Evolutionary conservation across 2,797 vertebrate species (phyloP).

Genomic region (Columba guinea): DNA sequence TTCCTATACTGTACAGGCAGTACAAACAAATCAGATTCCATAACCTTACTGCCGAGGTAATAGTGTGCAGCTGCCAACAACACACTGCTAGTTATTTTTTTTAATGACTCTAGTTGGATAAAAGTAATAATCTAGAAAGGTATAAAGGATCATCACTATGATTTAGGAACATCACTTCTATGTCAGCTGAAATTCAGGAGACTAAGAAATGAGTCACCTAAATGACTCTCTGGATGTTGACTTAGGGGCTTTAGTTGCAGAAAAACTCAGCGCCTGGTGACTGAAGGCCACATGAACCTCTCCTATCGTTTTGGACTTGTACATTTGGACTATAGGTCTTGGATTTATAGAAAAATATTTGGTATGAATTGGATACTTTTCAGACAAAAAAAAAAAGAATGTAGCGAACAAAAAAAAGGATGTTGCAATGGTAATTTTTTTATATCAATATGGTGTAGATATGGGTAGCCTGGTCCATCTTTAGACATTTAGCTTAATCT

Average conservation of each 20-base stretch:
- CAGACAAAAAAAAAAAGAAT: background rate
- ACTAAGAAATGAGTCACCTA: background rate
- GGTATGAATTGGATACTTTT: background rate
- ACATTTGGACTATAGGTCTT: background rate
- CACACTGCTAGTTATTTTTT: background rate
- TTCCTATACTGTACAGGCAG: background rate
- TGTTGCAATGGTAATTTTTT: background rate
- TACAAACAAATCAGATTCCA: constrained; percentile 37
- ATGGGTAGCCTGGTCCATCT: background rate
- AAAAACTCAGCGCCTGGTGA: background rate
- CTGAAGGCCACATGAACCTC: background rate
- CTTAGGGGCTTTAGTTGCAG: background rate
- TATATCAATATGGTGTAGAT: background rate
- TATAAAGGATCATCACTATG: background rate
- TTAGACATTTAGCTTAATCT: background rate
- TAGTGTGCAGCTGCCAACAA: constrained; percentile 10
- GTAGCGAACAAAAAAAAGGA: background rate
- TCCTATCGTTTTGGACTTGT: background rate
- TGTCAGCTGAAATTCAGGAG: background rate
- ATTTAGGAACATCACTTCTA: background rate
- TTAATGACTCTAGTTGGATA: background rate
- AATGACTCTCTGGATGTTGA: background rate
- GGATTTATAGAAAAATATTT: background rate
- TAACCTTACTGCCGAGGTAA: constrained; percentile 14
- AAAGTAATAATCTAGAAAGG: background rate